A percentile compares a stretch with the other conserved stretches of the same genome.
These are phyloP conservation scores for Sicus ferrugineus DNA, from an alignment of 2,888 invertebrate species.

Conservation along the genomic window DNA sequence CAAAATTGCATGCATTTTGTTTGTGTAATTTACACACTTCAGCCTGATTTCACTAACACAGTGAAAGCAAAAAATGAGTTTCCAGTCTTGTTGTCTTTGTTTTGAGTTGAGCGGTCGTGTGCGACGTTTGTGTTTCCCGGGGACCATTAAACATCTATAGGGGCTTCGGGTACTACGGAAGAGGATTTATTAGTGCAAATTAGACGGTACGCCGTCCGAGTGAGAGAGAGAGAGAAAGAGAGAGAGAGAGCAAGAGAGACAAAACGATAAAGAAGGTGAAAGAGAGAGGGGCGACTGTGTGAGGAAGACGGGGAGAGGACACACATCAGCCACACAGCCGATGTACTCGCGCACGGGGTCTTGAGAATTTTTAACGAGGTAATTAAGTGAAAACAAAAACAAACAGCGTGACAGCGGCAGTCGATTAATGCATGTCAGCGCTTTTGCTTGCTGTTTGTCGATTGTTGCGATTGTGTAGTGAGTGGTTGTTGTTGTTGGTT, in stretches of 20 bases:
- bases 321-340: not conserved
- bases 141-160: slow-evolving; percentile 14
- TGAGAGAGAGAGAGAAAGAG: slow-evolving; percentile 2
- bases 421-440: slow-evolving; percentile 6
- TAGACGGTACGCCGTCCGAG: not conserved
- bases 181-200: slow-evolving; percentile 3
- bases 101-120: slow-evolving; percentile 47
- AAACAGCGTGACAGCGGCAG: slow-evolving; percentile 14
- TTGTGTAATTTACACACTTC: no score
- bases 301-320: not conserved
- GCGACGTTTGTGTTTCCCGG: slow-evolving; percentile 42
- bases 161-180: slow-evolving; percentile 26
- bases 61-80: no score
- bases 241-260: not conserved
- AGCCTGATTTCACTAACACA: no score
- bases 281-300: not conserved
- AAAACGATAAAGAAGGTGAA: slow-evolving; percentile 8
- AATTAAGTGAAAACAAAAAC: slow-evolving; percentile 19
- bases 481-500: not conserved
- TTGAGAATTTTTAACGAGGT: slow-evolving; percentile 43
- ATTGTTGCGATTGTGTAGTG: not conserved
- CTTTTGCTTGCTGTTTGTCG: not conserved
- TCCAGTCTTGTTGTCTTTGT: no score
- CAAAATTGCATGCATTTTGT: no score
- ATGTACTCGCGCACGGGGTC: slow-evolving; percentile 42